Conservation (phyloP, 2,888 invertebrate species). For the Mellilla xanthometata region DNA sequence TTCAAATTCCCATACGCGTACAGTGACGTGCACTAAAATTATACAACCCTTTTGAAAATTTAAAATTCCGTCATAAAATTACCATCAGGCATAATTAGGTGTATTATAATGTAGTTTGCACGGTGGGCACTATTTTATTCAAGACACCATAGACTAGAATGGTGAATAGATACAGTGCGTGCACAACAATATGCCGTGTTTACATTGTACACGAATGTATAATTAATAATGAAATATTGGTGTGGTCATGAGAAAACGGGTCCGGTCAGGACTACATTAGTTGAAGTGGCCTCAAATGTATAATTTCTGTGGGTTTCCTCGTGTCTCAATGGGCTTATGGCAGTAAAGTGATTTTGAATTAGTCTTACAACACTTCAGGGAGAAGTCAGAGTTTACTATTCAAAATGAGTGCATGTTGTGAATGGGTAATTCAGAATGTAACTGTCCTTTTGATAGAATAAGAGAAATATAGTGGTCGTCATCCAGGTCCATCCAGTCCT, state of each 20-base stretch:
- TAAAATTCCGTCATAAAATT: constrained; percentile 65
- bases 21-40: constrained; percentile 51
- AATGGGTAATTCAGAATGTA: no score
- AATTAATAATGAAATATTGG: constrained; percentile 74
- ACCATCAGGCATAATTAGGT: constrained; percentile 75
- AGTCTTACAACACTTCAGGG: constrained; percentile 32
- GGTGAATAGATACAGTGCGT: constrained; percentile 29
- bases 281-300: constrained; percentile 33
- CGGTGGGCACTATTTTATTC: constrained; percentile 62
- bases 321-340: constrained; percentile 17
- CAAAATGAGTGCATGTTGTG: neutral
- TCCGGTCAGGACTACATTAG: constrained; percentile 56
- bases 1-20: constrained; percentile 66
- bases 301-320: constrained; percentile 29
- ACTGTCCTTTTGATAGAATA: no score
- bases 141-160: constrained; percentile 55
- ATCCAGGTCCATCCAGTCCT: no score
- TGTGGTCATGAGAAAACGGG: constrained; percentile 71
- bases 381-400: constrained; percentile 25
- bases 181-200: constrained; percentile 64
- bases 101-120: constrained; percentile 73
- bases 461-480: no score
- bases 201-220: constrained; percentile 78
- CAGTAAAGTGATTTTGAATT: constrained; percentile 33
- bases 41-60: constrained; percentile 60